Base-by-base conservation (phyloP, 1,140 invertebrate genomes). In the Drosophila nikananu region DNA sequence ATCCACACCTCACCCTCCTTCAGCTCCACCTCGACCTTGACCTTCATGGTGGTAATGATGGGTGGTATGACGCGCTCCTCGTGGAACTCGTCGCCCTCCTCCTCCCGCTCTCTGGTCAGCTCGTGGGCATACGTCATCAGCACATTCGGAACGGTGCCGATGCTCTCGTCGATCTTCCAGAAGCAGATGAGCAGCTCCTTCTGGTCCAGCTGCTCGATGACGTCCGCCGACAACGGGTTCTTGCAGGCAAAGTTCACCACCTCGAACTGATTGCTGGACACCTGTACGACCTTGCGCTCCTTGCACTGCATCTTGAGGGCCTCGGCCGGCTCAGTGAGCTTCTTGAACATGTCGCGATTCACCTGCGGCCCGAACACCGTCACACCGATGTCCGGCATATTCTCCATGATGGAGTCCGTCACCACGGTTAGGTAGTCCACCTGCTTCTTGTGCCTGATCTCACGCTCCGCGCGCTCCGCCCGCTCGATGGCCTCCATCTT, bases 391-490 rank as follows among this genome's bases (percentile, higher is more conserved):
- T 94, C 93, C 4, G 83, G 81, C 32, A 94, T 67, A 51, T 93
- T 93, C 60, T 94, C 93, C 73, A 94, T 81, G 6, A 94, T 94
- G 32, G 80, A 78, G 42, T 94, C 91, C 6, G 93, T 94, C 25
- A 94, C 93, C 25, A 82, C 86, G 4, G 77, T 93, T 0, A 93
- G 73, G 59, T 94, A 92, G 27, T 94, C 93, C 0, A 70, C 39
- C 12, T 91, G 64, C 63, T 93, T 92, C 46, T 92, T 92, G 15
- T 84, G 70, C 23, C 76, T 83, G 21, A 91, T 93, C 21, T 87
- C 91, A 6, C 67, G 48, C 67, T 94, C 93, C 17, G 81, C 78
- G 5, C 72, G 72, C 58, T 81, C 78, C 15, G 75, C 83, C 64
- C 75, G 77, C 39, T 75, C 80, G 19, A 63, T 65, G n/a, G 67